Conservation (phyloP, 2,888 invertebrate genomes). For the Hipparchia semele region DNA sequence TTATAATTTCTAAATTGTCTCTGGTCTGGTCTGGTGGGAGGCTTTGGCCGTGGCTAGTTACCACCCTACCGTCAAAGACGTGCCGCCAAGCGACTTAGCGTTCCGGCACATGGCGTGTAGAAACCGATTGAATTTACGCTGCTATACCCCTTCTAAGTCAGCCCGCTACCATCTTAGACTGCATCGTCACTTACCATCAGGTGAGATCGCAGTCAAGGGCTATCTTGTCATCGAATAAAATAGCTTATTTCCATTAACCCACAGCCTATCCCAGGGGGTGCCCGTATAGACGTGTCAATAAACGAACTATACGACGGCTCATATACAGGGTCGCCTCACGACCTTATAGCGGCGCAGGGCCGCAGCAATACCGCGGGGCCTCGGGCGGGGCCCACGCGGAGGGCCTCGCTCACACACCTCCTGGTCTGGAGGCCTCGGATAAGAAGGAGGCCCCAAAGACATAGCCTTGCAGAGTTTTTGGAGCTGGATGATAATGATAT, state of each 20-base stretch:
- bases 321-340: conserved; percentile 96
- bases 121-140: too few relatives aligned
- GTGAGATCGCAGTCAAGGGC: too few relatives aligned
- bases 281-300: conserved; percentile 96
- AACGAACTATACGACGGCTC: conserved; percentile 98
- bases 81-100: too few relatives aligned
- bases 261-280: conserved; percentile 89
- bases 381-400: conserved; percentile 92
- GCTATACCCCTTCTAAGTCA: too few relatives aligned
- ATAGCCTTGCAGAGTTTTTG: conserved; percentile 94
- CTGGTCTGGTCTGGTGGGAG: too few relatives aligned
- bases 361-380: conserved; percentile 85
- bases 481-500: conserved; percentile 92
- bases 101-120: too few relatives aligned
- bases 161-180: too few relatives aligned
- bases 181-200: too few relatives aligned
- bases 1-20: too few relatives aligned
- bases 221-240: not conserved
- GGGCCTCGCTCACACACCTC: conserved; percentile 86
- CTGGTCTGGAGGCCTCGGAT: conserved; percentile 83
- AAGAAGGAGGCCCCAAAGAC: conserved; percentile 87
- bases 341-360: conserved; percentile 90
- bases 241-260: not conserved
- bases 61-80: too few relatives aligned
- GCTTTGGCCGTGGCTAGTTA: too few relatives aligned